These are phyloP conservation scores for Trissolcus basalis DNA, from an alignment of 1,140 invertebrate genomes.

Conservation along the genomic window DNA sequence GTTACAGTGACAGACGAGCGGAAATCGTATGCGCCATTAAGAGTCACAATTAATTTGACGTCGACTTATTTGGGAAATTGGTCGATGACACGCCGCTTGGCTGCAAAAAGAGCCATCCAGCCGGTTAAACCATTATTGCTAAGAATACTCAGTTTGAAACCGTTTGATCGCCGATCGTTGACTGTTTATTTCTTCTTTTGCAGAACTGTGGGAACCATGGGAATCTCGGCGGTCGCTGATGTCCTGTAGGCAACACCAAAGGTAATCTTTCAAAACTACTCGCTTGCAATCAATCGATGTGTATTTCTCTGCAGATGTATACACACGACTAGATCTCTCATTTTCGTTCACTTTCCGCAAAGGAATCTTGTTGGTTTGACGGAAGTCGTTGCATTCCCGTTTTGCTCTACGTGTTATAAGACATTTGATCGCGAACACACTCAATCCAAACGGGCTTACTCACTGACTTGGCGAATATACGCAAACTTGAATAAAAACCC, in stretches of 20 bases:
- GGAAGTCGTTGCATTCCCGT: background rate
- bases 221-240: slow-evolving; percentile 44
- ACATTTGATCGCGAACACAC: background rate
- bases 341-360: background rate
- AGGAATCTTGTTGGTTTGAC: slow-evolving; percentile 2
- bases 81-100: slow-evolving; percentile 11
- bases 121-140: background rate
- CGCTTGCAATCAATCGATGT: slow-evolving; percentile 1
- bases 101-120: slow-evolving; percentile 19
- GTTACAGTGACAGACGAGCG: background rate
- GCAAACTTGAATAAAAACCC: no score
- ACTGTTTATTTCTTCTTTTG: slow-evolving; percentile 33
- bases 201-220: slow-evolving; percentile 55
- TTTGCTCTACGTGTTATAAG: background rate
- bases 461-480: no score
- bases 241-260: slow-evolving; percentile 47
- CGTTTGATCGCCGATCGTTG: slow-evolving; percentile 14
- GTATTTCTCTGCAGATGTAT: background rate
- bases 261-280: slow-evolving; percentile 17
- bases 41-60: slow-evolving; percentile 25
- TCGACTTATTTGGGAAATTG: slow-evolving; percentile 20
- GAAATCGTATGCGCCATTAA: slow-evolving; percentile 1
- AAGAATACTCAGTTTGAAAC: slow-evolving; percentile 27
- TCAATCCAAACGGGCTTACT: no score
- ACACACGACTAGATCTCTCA: background rate